phyloP scores from a whole-genome alignment of 1,140 invertebrate species.

The Reticulitermes speratus region DNA sequence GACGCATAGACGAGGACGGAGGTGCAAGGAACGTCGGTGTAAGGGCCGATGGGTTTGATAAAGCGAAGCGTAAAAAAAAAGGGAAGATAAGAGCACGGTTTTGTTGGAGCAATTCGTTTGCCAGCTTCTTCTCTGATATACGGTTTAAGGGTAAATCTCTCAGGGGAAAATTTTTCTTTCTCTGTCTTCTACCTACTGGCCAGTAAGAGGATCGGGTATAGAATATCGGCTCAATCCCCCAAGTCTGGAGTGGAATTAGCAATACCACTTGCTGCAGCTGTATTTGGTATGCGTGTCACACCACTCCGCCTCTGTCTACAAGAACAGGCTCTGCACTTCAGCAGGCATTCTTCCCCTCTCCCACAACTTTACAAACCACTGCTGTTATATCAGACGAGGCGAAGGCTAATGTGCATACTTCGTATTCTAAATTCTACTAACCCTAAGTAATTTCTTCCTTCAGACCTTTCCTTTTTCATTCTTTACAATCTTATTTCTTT shows the following conservation, averaged over 20 bases:
- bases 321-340: no score
- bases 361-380: not conserved
- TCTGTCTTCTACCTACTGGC: not conserved
- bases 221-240: not conserved
- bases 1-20: not conserved
- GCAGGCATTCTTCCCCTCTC: not conserved
- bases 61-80: not conserved
- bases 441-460: no score
- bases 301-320: no score
- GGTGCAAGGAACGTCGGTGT: not conserved
- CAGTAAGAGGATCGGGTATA: not conserved
- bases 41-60: not conserved
- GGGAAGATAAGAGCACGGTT: not conserved
- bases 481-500: no score
- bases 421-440: no score
- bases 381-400: not conserved
- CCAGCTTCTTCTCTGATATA: not conserved
- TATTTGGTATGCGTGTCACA: not conserved
- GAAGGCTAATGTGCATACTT: no score
- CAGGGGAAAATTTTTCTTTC: not conserved
- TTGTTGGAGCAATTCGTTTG: slow-evolving; percentile 1
- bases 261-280: not conserved
- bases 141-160: slow-evolving; percentile 9
- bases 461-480: no score
- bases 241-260: not conserved